These are phyloP conservation scores for Vombatus ursinus DNA, from an alignment of 2,113 vertebrate genomes.

Conservation along the genomic window DNA sequence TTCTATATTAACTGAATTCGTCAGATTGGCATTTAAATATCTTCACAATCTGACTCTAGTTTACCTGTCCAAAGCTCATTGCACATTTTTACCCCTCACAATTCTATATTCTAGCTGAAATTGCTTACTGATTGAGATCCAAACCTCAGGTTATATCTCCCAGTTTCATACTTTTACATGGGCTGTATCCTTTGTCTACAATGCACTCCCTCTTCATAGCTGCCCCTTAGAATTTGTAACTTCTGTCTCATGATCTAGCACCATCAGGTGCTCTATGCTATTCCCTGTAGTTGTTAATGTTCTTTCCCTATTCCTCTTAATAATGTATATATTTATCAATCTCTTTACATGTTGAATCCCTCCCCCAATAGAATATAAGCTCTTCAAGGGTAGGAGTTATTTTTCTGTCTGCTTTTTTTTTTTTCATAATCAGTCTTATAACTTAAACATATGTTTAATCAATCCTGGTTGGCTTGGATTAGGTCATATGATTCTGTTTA, in stretches of 20 bases:
- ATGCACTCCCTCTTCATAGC: neutral
- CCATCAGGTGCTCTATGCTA: neutral
- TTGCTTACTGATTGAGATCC: neutral
- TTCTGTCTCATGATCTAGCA: neutral
- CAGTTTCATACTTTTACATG: neutral
- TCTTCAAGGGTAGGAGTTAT: neutral
- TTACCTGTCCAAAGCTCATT: neutral
- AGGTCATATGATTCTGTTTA: neutral
- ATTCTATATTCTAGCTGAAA: neutral
- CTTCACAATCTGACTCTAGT: neutral
- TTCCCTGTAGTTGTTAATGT: neutral
- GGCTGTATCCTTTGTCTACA: neutral
- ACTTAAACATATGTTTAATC: neutral
- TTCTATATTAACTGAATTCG: slow-evolving; percentile 37
- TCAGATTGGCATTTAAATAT: neutral
- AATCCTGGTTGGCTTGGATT: neutral
- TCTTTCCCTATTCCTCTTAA: neutral
- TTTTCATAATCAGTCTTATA: neutral
- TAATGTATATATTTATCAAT: neutral
- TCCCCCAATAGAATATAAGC: neutral
- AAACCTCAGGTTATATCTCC: neutral
- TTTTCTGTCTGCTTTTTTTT: neutral
- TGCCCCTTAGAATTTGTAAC: neutral
- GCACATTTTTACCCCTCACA: neutral
- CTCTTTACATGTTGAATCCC: neutral